Evolutionary conservation across 37 sponge, comb jelly and placozoan species (phyloP), one percentile per base, ranked within the genome.

Genomic region (Ianthella basta): DNA sequence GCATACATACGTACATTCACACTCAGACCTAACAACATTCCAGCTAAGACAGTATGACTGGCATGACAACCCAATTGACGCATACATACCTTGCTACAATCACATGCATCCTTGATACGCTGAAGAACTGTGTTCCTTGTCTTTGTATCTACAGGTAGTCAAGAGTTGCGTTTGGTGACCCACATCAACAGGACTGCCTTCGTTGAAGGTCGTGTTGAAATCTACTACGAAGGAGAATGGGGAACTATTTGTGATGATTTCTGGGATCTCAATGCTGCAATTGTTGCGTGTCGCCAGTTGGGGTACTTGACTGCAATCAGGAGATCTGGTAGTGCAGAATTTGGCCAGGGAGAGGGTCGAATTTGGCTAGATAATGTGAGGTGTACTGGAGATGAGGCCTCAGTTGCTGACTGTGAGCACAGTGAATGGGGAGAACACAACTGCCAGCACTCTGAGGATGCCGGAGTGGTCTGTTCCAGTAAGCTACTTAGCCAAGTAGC

Each of bases 331-430:
- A 18, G 5, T 18, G 70, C 70, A 10, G 70, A 69, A 6, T 69
- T 32, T 69, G 86, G 86, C 19, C 40, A 10, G 15, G 44, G 59
- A 20, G 25, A 29, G 23, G 86, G 86, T 34, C 19, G 27, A 21
- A 85, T 85, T 23, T 78, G 78, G 79, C 63, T 85, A 15, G 86
- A 85, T 44, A 65, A 85, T 25, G 86, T 85, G 39, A 25, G 79
- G 25, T 85, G 86, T 40, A 38, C 32, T 20, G 86, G 86, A 4
- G 35, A 40, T 13, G 86, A 85, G 79, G 14, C 25, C 37, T 19
- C 15, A 1, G 21, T 85, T 10, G 29, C 40, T 3, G 78, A 79
- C 55, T 85, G 86, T 32, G 4, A 2, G 21, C 55, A 23, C 41
- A 34, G 24, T 79, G 33, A 6, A 19, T 73, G 78, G 59, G 86